Percentiles rank a stretch among this genome's conserved stretches.
Conservation (phyloP, 2,888 invertebrate genomes). For the Tanytarsus gracilentus region DNA sequence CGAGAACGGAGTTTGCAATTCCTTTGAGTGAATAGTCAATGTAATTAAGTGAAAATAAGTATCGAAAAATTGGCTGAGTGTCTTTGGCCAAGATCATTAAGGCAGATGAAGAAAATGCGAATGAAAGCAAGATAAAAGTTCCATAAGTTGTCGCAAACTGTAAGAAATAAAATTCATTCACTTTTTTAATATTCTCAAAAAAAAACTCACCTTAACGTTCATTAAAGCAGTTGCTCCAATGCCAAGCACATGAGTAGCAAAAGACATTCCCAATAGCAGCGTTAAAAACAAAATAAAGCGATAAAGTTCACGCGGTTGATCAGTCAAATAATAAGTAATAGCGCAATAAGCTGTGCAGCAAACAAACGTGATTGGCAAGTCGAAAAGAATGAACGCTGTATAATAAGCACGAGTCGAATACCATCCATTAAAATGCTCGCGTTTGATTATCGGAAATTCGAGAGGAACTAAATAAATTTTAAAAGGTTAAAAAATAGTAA, state of each 20-base stretch:
- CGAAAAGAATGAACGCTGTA: slow-evolving; percentile 65
- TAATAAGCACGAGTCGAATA: slow-evolving; percentile 78
- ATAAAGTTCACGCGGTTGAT: slow-evolving; percentile 65
- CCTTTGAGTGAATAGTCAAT: slow-evolving; percentile 74
- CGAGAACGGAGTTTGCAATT: slow-evolving; percentile 63
- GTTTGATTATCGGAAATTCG: slow-evolving; percentile 69
- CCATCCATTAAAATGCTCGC: slow-evolving; percentile 86
- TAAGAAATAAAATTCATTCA: neutral
- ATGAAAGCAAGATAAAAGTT: slow-evolving; percentile 77
- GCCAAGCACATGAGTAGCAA: slow-evolving; percentile 80
- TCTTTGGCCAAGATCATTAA: slow-evolving; percentile 80
- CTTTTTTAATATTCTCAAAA: slow-evolving; percentile 23
- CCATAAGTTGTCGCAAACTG: slow-evolving; percentile 84
- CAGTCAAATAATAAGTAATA: slow-evolving; percentile 78
- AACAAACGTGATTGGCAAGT: slow-evolving; percentile 70
- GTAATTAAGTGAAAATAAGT: slow-evolving; percentile 60
- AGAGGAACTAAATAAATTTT: slow-evolving; percentile 57
- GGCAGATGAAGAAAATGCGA: slow-evolving; percentile 83
- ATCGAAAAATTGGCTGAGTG: slow-evolving; percentile 65
- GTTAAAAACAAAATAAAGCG: slow-evolving; percentile 63
- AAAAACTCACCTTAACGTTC: slow-evolving; percentile 64
- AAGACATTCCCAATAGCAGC: slow-evolving; percentile 65
- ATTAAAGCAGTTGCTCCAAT: slow-evolving; percentile 75
- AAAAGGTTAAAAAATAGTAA: neutral
- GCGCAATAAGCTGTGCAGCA: slow-evolving; percentile 66